Evolutionary conservation across 2,888 invertebrate genomes (phyloP).

Genomic region (Pammene aurita): DNA sequence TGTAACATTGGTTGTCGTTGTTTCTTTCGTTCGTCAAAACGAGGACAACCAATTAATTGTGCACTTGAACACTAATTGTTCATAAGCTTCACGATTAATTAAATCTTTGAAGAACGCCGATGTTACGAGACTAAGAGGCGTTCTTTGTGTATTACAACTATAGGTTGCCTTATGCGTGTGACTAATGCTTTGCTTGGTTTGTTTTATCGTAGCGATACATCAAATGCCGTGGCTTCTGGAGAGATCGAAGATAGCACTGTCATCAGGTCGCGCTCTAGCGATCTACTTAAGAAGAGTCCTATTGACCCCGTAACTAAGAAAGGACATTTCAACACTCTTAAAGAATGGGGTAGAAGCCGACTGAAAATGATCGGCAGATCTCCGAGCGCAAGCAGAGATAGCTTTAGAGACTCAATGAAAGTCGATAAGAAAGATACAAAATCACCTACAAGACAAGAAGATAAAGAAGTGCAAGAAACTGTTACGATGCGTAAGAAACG

Average conservation of each 20-base stretch:
- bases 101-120: constrained; percentile 66
- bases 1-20: constrained; percentile 77
- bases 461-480: constrained; percentile 86
- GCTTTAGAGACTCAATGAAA: constrained; percentile 71
- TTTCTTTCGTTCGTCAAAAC: constrained; percentile 59
- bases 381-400: constrained; percentile 82
- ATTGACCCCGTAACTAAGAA: constrained; percentile 81
- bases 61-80: constrained; percentile 80
- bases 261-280: constrained; percentile 89
- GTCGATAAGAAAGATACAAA: constrained; percentile 72
- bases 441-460: constrained; percentile 75
- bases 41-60: constrained; percentile 72
- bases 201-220: constrained; percentile 81
- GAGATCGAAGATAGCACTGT: constrained; percentile 81
- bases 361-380: constrained; percentile 88
- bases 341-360: constrained; percentile 93
- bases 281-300: constrained; percentile 88
- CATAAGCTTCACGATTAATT: constrained; percentile 80
- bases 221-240: constrained; percentile 80
- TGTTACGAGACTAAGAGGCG: constrained; percentile 76
- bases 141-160: constrained; percentile 67
- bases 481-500: constrained; percentile 86
- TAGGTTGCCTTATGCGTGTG: constrained; percentile 81
- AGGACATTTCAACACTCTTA: constrained; percentile 90
- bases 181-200: constrained; percentile 84